These are phyloP conservation scores for Dendrocincla fuliginosa DNA, from an alignment of 2,797 vertebrate species.

Conservation along the genomic window DNA sequence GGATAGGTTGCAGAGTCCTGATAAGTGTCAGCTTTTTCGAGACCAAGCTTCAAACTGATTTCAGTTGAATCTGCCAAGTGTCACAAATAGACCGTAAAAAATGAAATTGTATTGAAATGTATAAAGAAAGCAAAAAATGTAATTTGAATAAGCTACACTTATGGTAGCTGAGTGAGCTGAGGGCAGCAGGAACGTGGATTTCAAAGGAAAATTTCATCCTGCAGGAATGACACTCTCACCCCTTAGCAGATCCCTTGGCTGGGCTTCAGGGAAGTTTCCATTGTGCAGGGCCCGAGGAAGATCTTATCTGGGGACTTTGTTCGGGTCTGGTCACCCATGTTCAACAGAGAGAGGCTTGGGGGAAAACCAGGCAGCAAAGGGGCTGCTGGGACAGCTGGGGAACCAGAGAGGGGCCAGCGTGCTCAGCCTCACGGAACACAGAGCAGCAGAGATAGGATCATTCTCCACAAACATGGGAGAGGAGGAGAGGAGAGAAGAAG, in stretches of 20 bases:
- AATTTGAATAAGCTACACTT: neutral
- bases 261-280: neutral
- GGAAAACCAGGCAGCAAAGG: neutral
- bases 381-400: neutral
- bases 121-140: neutral
- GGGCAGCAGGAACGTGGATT: fast-evolving
- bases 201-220: neutral
- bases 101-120: neutral
- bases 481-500: neutral
- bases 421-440: neutral
- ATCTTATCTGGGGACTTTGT: conserved; percentile 52
- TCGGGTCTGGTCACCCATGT: neutral
- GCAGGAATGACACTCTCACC: neutral
- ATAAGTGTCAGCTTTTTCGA: neutral
- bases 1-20: neutral
- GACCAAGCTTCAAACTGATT: neutral
- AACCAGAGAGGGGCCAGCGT: fast-evolving
- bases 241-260: neutral
- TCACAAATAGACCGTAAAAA: neutral
- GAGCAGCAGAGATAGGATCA: neutral
- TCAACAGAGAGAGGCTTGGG: fast-evolving
- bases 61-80: neutral
- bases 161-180: fast-evolving
- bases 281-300: neutral
- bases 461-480: neutral